Conservation (phyloP, 2,113 vertebrate species). For the Stercorarius parasiticus region DNA sequence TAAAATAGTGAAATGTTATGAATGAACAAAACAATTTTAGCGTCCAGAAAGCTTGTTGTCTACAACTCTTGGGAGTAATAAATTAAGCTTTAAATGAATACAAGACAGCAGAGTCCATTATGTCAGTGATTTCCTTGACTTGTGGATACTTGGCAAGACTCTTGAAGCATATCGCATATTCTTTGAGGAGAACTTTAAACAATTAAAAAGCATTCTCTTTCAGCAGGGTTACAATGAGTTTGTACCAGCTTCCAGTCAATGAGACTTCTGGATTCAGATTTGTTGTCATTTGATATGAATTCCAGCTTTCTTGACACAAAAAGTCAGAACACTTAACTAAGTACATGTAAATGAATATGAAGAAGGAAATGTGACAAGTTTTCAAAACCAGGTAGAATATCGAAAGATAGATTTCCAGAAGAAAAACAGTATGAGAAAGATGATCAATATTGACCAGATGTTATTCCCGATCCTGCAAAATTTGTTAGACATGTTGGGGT, state of each 20-base stretch:
- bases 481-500: not conserved
- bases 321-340: not conserved
- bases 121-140: not conserved
- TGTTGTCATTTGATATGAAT: not conserved
- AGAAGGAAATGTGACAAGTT: not conserved
- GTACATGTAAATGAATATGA: not conserved
- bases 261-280: not conserved
- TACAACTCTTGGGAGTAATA: not conserved
- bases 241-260: not conserved
- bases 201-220: not conserved
- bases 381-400: not conserved
- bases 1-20: not conserved
- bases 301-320: not conserved
- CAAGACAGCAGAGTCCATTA: not conserved
- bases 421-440: not conserved
- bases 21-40: not conserved
- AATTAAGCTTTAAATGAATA: not conserved
- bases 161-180: not conserved
- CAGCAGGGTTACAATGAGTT: not conserved
- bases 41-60: not conserved
- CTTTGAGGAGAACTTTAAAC: slow-evolving; percentile 12
- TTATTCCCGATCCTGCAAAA: not conserved
- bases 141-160: not conserved
- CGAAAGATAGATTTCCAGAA: not conserved
- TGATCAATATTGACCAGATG: not conserved